Base-by-base conservation (phyloP, 1,140 invertebrate species). In the Ostrea denselamellosa region DNA sequence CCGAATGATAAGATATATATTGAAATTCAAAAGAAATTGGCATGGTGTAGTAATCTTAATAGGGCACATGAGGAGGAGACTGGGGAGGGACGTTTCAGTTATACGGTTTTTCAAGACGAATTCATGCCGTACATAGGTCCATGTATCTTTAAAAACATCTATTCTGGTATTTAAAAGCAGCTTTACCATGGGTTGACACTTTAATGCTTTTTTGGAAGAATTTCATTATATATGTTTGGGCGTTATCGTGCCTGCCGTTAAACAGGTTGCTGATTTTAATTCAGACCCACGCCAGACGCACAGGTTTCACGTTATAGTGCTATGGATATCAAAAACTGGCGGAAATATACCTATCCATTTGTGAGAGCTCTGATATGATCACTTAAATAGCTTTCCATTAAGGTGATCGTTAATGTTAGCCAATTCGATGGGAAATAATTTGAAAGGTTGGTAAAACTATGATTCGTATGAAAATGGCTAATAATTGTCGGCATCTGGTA, bases 151-250 rank as follows among this genome's bases (percentile, higher is more conserved):
- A 28, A 28, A 77, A 77, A 77, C 2, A 12, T 77, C 68, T 25
- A 12, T 34, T 77, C 68, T 77, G 68, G 28, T 77, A 77, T 77
- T 77, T 77, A 77, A 77, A 77, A 8, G 68, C 10, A 77, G 68
- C 68, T 77, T 62, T 77, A 77, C 25, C 68, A 25, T 34, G 28
- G 25, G 68, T 77, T 77, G 68, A 77, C 68, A 77, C 68, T 77
- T 77, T 77, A 77, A 77, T 77, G 68, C 68, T 22, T 77, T 44
- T 77, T 77, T 77, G 68, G n/a, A n/a, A 34, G 68, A 77, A 77
- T 77, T 77, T 77, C 28, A 77, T 77, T 77, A 77, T 34, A 77
- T 77, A 28, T 34, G 68, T 77, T 12, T 25, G 22, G 68, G 68
- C 28, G 68, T 77, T 77, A 77, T 77, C 68, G 34, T 25, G 25